These are phyloP conservation scores for Otolemur crassicaudatus DNA, from an alignment of 2,797 vertebrate genomes.

Conservation along the genomic window DNA sequence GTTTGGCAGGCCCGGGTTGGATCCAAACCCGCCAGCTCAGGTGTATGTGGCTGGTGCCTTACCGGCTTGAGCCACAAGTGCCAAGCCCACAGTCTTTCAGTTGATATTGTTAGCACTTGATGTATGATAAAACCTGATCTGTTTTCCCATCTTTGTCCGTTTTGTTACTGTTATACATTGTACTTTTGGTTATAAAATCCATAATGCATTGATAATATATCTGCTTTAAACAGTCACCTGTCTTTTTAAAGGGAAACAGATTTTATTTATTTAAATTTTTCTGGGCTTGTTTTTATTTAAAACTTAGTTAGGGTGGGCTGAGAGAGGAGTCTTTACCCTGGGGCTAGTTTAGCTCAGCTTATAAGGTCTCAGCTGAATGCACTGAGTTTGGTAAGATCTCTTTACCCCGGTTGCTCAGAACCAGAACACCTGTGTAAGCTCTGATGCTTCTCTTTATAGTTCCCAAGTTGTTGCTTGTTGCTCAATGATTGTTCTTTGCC, in stretches of 20 bases:
- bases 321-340: background rate
- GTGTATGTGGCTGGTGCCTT: too few species aligned
- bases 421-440: background rate
- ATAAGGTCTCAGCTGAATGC: background rate
- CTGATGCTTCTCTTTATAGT: background rate
- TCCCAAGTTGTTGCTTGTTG: slow-evolving; percentile 12
- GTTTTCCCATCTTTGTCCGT: background rate
- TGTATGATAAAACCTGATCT: background rate
- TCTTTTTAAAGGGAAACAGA: slow-evolving; percentile 6
- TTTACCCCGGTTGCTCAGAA: background rate
- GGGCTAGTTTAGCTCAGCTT: background rate
- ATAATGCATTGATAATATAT: background rate
- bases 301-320: background rate
- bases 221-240: background rate
- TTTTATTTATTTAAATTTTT: slow-evolving; percentile 12
- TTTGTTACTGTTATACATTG: slow-evolving; percentile 9
- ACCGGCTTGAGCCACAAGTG: too few species aligned
- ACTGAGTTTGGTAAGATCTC: background rate
- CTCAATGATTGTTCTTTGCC: background rate
- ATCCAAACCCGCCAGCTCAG: too few species aligned
- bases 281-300: slow-evolving; percentile 27
- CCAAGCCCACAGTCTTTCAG: background rate
- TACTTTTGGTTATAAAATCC: background rate
- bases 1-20: too few species aligned
- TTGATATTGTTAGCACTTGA: background rate